A percentile compares a stretch with the other conserved stretches of the same genome.
Evolutionary conservation across 2,113 vertebrate species (phyloP).

Genomic region (Ammodytes dubius): DNA sequence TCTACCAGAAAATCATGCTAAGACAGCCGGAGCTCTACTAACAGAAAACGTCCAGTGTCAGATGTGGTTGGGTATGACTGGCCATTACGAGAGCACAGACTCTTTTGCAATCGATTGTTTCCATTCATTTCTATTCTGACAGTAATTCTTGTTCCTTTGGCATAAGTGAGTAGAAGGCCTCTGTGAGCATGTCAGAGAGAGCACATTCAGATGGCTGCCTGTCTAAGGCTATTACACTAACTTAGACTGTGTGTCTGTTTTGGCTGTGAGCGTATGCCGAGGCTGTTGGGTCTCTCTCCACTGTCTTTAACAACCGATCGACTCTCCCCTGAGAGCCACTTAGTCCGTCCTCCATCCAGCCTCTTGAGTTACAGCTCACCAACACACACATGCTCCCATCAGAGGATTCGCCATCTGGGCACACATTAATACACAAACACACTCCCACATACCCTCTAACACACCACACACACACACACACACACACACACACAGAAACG

Average conservation of each 20-base stretch:
- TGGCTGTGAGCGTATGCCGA: slow-evolving; percentile 53
- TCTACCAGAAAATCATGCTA: slow-evolving; percentile 12
- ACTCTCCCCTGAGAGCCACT: slow-evolving; percentile 81
- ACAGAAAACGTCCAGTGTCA: not conserved
- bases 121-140: slow-evolving; percentile 17
- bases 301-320: slow-evolving; percentile 78
- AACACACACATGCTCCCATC: slow-evolving; percentile 67
- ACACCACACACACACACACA: not conserved
- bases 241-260: slow-evolving; percentile 59
- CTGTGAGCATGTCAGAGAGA: slow-evolving; percentile 10
- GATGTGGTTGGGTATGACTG: not conserved
- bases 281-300: slow-evolving; percentile 74
- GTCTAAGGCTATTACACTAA: slow-evolving; percentile 71
- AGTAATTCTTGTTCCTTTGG: slow-evolving; percentile 26
- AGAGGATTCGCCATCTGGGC: slow-evolving; percentile 55
- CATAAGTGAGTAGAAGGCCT: slow-evolving; percentile 37
- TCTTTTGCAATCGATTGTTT: not conserved
- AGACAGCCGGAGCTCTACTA: not conserved
- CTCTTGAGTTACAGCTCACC: slow-evolving; percentile 77
- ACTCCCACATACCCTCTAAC: not conserved
- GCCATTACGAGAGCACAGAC: not conserved
- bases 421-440: slow-evolving; percentile 36
- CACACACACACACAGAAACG: no score
- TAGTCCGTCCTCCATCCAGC: slow-evolving; percentile 77
- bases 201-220: slow-evolving; percentile 57